Evolutionary conservation across 2,888 invertebrate genomes (phyloP), one percentile per base, ranked within the genome.

Genomic region (Heliconius ethilla): DNA sequence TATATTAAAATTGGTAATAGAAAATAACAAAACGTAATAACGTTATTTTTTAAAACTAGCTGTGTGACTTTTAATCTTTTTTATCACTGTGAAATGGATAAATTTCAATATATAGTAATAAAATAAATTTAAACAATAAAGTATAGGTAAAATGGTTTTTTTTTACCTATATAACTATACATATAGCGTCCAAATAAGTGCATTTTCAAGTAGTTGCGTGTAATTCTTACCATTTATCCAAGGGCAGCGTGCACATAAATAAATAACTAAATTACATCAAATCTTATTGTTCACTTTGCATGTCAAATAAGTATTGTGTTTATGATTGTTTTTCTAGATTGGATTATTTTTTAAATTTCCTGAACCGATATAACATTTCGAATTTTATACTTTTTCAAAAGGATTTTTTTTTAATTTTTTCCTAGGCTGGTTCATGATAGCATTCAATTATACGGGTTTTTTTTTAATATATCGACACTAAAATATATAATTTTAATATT

Each of bases 171-270:
- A 22, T 62, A 29, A 29, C 6, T 29, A n/a, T 62, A 62, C 11
- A 15, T 45, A 25, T 18, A 45, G 18, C 18, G 22, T 69, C 15
- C 27, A 40, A 27, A 45, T 70, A 45, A 27, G 27, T 27, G 27
- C 9, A 70, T 70, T 33, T 70, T n/a, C 45, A 66, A 29, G 29
- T 33, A 33, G 7, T 66, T 66, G 69, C 40, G 40, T 69, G 63
- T 59, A 59, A 55, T 29, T 59, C 85, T 86, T 84, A 89, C 87
- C 87, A 65, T 45, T 45, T 13, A 70, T 81, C 83, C 86, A 88
- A 87, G 83, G 84, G 88, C 89, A 78, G 83, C 88, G 90, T 90
- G 87, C 73, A 88, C 86, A 89, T 85, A 88, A 85, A 85, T 84
- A 69, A 76, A 76, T 78, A 76, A 82, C 27, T 55, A 51, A 66